Conservation (phyloP, 1,140 invertebrate genomes). For the Bicyclus anynana region DNA sequence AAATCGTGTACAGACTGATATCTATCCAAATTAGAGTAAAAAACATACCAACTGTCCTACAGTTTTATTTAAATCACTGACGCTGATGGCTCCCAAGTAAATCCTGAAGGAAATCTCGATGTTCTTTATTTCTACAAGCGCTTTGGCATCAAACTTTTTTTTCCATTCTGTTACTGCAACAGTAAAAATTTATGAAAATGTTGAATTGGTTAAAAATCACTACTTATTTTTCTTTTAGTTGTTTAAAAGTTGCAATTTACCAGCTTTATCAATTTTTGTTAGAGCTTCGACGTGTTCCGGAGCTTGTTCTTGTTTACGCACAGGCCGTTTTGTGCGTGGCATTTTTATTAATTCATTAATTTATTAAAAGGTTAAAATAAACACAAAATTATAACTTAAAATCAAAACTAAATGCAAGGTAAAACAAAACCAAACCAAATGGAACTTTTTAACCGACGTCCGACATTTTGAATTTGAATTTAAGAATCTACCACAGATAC, state of each 20-base stretch:
- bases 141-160: conserved; percentile 43
- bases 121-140: conserved; percentile 45
- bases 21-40: neutral
- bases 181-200: too few species aligned
- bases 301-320: conserved; percentile 46
- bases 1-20: too few species aligned
- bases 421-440: neutral
- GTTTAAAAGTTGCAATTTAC: too few species aligned
- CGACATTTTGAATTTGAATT: neutral
- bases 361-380: neutral
- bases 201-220: neutral
- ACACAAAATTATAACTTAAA: neutral
- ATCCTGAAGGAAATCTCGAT: conserved; percentile 59
- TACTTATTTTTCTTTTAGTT: too few species aligned
- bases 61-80: conserved; percentile 43
- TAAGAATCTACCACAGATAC: neutral
- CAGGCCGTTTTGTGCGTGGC: conserved; percentile 64
- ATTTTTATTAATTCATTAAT: conserved; percentile 35
- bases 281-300: conserved; percentile 42
- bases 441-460: neutral
- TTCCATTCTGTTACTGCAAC: conserved; percentile 54
- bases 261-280: conserved; percentile 55
- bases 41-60: conserved; percentile 53
- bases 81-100: conserved; percentile 46
- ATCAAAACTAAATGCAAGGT: neutral